Conservation (phyloP, 2,888 invertebrate species). For the Aporophyla nigra region DNA sequence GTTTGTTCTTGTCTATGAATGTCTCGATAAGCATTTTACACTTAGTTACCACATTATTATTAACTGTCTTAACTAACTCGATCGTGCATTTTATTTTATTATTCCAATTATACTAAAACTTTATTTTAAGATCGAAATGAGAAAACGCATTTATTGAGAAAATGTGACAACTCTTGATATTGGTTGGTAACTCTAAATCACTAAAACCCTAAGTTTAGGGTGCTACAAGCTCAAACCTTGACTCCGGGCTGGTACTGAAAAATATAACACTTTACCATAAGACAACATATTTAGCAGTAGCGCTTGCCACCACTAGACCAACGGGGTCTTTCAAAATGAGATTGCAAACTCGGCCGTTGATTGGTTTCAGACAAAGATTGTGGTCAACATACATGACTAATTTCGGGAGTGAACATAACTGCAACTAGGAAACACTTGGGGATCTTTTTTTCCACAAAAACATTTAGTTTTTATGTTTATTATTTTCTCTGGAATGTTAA, state of each 20-base stretch:
- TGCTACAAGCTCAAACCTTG: neutral
- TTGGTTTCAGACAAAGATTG: neutral
- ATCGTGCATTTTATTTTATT: constrained; percentile 65
- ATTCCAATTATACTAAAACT: constrained; percentile 55
- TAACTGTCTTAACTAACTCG: constrained; percentile 42
- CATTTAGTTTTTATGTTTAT: neutral
- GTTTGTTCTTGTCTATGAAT: constrained; percentile 23
- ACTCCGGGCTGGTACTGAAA: too few species aligned
- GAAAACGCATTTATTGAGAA: constrained; percentile 37
- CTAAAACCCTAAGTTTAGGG: neutral
- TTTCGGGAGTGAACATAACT: neutral
- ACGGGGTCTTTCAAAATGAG: neutral
- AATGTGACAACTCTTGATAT: constrained; percentile 41
- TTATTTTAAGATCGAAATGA: constrained; percentile 55
- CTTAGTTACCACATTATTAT: constrained; percentile 63
- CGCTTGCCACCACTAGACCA: too few species aligned
- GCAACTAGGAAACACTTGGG: neutral
- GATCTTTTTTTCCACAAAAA: neutral
- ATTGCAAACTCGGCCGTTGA: neutral
- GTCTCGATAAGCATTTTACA: constrained; percentile 35
- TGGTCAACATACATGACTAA: neutral
- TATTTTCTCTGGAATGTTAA: neutral
- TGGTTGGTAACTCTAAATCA: neutral
- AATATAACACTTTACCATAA: too few species aligned
- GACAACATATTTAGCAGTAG: too few species aligned